Evolutionary conservation across 1,140 invertebrate genomes (phyloP), one percentile per base, ranked within the genome.

Genomic region (Neodiprion pinetum): DNA sequence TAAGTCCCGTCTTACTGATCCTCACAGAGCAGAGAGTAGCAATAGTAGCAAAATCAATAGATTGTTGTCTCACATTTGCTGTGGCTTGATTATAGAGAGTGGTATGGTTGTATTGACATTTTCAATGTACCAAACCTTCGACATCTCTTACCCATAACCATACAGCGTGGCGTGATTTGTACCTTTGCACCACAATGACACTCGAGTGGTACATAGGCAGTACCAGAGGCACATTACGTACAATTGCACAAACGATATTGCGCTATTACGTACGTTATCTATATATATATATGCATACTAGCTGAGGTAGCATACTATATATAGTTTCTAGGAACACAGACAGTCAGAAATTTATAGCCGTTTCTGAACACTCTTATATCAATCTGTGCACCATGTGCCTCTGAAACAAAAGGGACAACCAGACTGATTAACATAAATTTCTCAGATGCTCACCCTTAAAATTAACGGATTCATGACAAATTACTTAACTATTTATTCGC

Each of bases 381-480:
- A 83, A 84, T 86, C 85, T 86, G 87, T 88, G 85, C 85, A 86
- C 80, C 92, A 92, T 93, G 92, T 94, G 93, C 93, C 92, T 94
- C 93, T 94, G 92, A 93, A 93, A 94, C 90, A 91, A 90, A 90
- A 40, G 28, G 86, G 87, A 90, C 87, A 89, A 90, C 90, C 90
- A 91, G 90, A 91, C 90, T 90, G 90, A 91, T 91, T 89, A 90
- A 89, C 79, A 87, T 85, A 87, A 85, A 84, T 84, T 82, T 40
- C 79, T 79, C 82, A 84, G 84, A 88, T 88, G 86, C 86, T 84
- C 83, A 83, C 83, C 83, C 82, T 81, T 77, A 79, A 72, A 40
- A 40, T 40, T 40, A 40, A 40, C 28, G 28, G 28, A 40, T 5
- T 40, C 28, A 40, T 5, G 28, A 40, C 28, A 40, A 40, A 40